Evolutionary conservation across 2,113 vertebrate genomes (phyloP).

Genomic region (Rhinoderma darwinii): DNA sequence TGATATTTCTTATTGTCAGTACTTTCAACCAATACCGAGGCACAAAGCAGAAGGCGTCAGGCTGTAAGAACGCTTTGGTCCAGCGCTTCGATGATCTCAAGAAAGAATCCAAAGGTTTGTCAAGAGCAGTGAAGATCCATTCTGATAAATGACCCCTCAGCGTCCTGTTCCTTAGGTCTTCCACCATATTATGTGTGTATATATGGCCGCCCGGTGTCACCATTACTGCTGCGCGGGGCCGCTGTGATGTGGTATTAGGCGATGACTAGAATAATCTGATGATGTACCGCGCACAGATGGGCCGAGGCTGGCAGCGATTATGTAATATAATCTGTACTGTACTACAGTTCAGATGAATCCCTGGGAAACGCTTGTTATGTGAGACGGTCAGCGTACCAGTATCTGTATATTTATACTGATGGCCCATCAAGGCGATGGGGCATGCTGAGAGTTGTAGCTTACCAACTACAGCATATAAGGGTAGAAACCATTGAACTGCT

Average conservation of each 20-base stretch:
- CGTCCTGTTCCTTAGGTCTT: neutral
- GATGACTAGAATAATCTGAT: neutral
- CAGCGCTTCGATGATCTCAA: conserved; percentile 80
- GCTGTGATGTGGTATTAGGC: neutral
- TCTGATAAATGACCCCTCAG: neutral
- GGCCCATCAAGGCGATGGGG: neutral
- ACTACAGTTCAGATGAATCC: neutral
- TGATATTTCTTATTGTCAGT: conserved; percentile 68
- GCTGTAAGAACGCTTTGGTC: conserved; percentile 75
- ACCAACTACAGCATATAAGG: too few relatives aligned
- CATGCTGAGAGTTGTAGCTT: neutral
- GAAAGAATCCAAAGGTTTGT: conserved; percentile 76
- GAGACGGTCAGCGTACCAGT: neutral
- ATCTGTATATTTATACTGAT: too few relatives aligned
- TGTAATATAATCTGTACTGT: conserved; percentile 14
- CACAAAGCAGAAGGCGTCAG: conserved; percentile 79
- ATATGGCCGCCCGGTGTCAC: neutral
- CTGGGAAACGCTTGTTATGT: neutral
- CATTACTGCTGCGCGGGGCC: neutral
- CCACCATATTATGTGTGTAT: neutral
- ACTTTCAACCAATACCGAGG: conserved; percentile 77
- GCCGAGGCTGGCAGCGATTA: neutral
- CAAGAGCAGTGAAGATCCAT: neutral
- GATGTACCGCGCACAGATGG: neutral
- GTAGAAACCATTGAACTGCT: neutral